Evolutionary conservation across 1,140 invertebrate genomes (phyloP), one percentile per base, ranked within the genome.

Genomic region (Trachymyrmex cornetzi): DNA sequence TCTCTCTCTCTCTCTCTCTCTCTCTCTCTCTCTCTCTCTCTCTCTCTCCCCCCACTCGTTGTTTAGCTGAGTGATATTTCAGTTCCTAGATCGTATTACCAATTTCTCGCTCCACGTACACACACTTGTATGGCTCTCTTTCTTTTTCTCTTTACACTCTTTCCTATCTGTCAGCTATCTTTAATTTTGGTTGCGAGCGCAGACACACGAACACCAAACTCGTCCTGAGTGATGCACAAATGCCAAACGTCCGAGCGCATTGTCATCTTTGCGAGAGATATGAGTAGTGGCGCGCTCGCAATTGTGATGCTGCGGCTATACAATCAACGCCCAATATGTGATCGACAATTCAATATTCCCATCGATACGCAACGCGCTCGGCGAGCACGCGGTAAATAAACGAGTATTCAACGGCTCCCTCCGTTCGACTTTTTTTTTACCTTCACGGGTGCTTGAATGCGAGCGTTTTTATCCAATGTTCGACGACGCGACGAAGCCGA

Each of bases 161-260:
- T 3, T 11, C 61, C 38, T 34, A 61, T 55, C 50, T 57, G 50
- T 64, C 80, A 64, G 50, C 55, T 66, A 11, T 64, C 38, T 24
- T 85, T 85, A 50, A 63, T 75, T 84, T 77, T 53, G 16, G 72
- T 53, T 84, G 38, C 61, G 86, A 85, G 61, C 74, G 86, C 80
- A 81, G 63, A 87, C 53, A 88, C 86, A 90, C 89, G 71, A 86
- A 81, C 89, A 90, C 38, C 50, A 90, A 85, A 90, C 86, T 79
- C 64, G 74, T 80, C 44, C 59, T 55, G 38, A 86, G 77, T 53
- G 57, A 79, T 86, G 59, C 74, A 86, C 69, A 80, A 85, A 85
- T 66, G 82, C 75, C 69, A 81, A 90, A 90, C 86, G 86, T 90
- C 86, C 79, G 85, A 64, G 27, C 55, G 63, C 50, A 81, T 80